phyloP scores from a whole-genome alignment of 1,140 invertebrate genomes.

The Zaprionus vittiger region DNA sequence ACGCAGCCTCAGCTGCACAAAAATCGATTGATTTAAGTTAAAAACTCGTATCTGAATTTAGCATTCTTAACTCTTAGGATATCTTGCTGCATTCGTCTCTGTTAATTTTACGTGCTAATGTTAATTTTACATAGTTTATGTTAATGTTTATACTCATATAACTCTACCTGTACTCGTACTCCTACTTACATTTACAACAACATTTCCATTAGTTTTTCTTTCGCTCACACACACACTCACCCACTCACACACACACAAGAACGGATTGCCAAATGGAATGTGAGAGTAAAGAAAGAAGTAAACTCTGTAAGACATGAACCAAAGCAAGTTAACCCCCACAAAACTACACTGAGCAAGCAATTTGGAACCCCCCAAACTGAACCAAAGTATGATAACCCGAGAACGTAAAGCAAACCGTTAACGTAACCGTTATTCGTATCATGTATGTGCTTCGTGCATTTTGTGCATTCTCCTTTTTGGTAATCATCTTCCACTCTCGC shows the following conservation, averaged over 20 bases:
- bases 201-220: slow-evolving; percentile 15
- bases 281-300: slow-evolving; percentile 25
- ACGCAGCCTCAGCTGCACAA: slow-evolving; percentile 54
- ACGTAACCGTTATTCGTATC: background rate
- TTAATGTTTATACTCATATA: slow-evolving; percentile 32
- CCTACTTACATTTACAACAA: background rate
- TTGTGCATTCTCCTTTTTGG: slow-evolving; percentile 2
- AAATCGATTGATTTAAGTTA: slow-evolving; percentile 47
- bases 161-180: slow-evolving; percentile 17
- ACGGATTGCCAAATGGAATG: slow-evolving; percentile 9
- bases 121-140: slow-evolving; percentile 47
- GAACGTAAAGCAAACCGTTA: background rate
- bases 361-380: background rate
- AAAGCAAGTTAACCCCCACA: slow-evolving; percentile 68
- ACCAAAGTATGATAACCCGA: background rate
- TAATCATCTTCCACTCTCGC: slow-evolving; percentile 1
- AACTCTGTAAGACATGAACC: slow-evolving; percentile 67
- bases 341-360: slow-evolving; percentile 11
- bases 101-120: slow-evolving; percentile 48
- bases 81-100: slow-evolving; percentile 51
- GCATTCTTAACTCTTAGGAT: slow-evolving; percentile 48
- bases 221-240: slow-evolving; percentile 21
- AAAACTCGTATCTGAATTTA: slow-evolving; percentile 34
- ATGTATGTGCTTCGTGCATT: slow-evolving; percentile 12
- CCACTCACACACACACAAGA: background rate